phyloP scores from a whole-genome alignment of 2,113 vertebrate species.

The Copsychus sechellarum region DNA sequence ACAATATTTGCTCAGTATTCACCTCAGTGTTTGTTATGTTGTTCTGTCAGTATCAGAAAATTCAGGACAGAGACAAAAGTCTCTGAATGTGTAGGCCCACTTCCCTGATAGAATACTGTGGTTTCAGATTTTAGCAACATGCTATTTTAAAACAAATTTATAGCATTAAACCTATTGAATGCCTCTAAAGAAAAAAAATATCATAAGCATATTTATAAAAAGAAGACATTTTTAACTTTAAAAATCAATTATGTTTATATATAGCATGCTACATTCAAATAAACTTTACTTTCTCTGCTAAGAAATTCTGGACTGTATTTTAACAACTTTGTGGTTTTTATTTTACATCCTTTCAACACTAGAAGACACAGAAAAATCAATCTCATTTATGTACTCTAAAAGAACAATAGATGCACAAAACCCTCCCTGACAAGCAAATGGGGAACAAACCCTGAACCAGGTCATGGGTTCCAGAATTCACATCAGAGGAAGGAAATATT shows the following conservation, averaged over 20 bases:
- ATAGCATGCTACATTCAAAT: slow-evolving; percentile 62
- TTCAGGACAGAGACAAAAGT: not conserved
- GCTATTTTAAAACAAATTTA: slow-evolving; percentile 11
- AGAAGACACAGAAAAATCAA: not conserved
- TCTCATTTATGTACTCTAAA: not conserved
- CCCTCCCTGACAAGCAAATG: fast-evolving
- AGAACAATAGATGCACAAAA: not conserved
- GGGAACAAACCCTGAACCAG: not conserved
- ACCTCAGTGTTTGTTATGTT: not conserved
- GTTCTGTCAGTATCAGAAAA: not conserved
- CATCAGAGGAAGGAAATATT: not conserved
- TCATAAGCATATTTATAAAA: slow-evolving; percentile 34
- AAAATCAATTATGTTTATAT: slow-evolving; percentile 52
- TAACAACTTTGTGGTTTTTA: not conserved
- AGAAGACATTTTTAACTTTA: slow-evolving; percentile 14
- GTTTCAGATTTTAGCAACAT: slow-evolving; percentile 39
- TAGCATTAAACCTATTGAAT: slow-evolving; percentile 4
- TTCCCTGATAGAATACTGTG: slow-evolving; percentile 4
- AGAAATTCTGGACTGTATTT: not conserved
- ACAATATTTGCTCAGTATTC: not conserved
- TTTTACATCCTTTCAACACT: not conserved
- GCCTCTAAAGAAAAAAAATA: not conserved
- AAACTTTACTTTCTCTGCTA: slow-evolving; percentile 61
- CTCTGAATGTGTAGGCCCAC: not conserved
- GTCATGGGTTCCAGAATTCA: not conserved